Conservation (phyloP, 2,888 invertebrate genomes). For the Mayetiola destructor region DNA sequence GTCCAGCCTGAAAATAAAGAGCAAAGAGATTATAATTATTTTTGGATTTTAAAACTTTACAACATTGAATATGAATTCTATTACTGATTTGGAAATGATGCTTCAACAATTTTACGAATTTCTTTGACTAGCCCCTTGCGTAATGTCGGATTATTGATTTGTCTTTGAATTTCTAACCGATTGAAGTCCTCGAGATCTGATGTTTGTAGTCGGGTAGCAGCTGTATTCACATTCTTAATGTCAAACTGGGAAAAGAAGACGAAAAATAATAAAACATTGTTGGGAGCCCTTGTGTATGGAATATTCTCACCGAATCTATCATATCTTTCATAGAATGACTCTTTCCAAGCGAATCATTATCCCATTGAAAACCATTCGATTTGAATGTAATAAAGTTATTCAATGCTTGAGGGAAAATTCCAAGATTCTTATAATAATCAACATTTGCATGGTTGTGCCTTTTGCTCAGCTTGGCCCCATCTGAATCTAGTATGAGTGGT, state of each 20-base stretch:
- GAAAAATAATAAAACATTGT: too few relatives aligned
- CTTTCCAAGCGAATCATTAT: conserved; percentile 40
- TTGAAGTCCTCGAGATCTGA: conserved; percentile 59
- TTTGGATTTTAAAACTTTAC: neutral
- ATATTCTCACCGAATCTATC: conserved; percentile 43
- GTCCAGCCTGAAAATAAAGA: conserved; percentile 20
- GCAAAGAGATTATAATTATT: neutral
- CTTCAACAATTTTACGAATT: conserved; percentile 39
- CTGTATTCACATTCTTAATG: conserved; percentile 49
- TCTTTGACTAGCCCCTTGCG: conserved; percentile 37
- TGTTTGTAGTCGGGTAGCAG: conserved; percentile 58
- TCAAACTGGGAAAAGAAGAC: conserved; percentile 46
- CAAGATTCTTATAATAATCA: conserved; percentile 43
- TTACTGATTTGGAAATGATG: conserved; percentile 41
- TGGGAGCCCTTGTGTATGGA: too few relatives aligned
- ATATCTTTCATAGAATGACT: conserved; percentile 50
- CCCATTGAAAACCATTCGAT: conserved; percentile 70
- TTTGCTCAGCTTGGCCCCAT: conserved; percentile 91
- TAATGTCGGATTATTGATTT: conserved; percentile 38
- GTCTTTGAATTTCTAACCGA: conserved; percentile 48
- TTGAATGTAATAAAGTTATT: conserved; percentile 71
- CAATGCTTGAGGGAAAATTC: conserved; percentile 65
- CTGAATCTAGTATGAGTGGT: conserved; percentile 75
- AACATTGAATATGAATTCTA: neutral
- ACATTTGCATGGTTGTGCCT: conserved; percentile 78